phyloP scores from a whole-genome alignment of 2,113 vertebrate species.

The Piprites chloris region DNA sequence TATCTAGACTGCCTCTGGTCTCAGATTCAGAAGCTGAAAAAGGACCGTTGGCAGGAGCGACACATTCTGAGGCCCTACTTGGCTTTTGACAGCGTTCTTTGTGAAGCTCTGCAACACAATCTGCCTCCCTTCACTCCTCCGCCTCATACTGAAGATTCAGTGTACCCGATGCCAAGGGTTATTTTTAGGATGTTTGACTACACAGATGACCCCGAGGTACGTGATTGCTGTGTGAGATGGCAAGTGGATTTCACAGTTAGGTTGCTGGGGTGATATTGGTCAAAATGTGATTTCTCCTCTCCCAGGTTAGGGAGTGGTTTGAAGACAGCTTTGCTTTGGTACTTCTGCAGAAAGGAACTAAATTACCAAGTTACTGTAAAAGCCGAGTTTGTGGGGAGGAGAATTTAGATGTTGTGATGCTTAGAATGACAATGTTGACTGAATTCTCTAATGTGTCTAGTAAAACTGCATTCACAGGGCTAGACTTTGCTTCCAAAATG shows the following conservation, averaged over 20 bases:
- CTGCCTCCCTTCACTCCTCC: conserved; percentile 96
- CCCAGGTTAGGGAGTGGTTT: not conserved
- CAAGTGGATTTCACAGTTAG: not conserved
- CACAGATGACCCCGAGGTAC: conserved; percentile 94
- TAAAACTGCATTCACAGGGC: not conserved
- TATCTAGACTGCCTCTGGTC: conserved; percentile 99
- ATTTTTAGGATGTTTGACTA: conserved; percentile 99
- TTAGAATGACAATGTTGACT: not conserved
- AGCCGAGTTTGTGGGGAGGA: not conserved
- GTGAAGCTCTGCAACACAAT: conserved; percentile 96
- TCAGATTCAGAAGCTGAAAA: conserved; percentile 96
- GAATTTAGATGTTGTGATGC: not conserved
- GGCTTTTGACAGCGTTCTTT: conserved; percentile 96
- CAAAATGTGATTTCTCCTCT: not conserved
- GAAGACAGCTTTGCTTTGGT: not conserved
- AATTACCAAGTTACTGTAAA: not conserved
- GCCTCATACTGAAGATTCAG: conserved; percentile 87
- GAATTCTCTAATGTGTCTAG: not conserved
- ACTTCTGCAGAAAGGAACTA: not conserved
- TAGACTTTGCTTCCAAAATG: not conserved
- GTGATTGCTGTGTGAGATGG: not conserved
- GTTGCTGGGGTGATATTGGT: not conserved
- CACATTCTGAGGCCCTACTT: conserved; percentile 96
- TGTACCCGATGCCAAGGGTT: conserved; percentile 91
- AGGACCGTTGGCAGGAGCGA: conserved; percentile 96